phyloP scores from a whole-genome alignment of 2,113 vertebrate genomes.

The Chionodraco myersi region DNA sequence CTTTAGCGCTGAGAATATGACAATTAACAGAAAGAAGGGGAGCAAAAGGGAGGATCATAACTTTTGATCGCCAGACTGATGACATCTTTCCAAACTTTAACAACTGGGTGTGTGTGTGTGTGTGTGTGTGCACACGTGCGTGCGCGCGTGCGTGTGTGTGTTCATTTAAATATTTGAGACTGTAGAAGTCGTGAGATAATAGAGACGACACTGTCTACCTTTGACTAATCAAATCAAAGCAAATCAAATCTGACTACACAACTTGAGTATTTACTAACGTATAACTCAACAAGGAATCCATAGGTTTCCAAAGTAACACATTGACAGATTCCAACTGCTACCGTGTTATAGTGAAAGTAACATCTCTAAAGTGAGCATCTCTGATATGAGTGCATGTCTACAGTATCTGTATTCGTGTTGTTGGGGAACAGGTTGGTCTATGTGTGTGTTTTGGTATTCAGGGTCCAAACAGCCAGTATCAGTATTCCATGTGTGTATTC shows the following conservation, averaged over 20 bases:
- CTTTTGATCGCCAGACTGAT: neutral
- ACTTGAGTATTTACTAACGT: too few relatives aligned
- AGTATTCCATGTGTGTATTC: slow-evolving; percentile 68
- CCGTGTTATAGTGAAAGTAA: too few relatives aligned
- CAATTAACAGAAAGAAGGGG: slow-evolving; percentile 41
- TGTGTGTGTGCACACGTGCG: neutral
- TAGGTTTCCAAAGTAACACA: too few relatives aligned
- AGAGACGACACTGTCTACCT: too few relatives aligned
- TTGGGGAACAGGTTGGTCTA: neutral
- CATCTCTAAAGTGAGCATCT: too few relatives aligned
- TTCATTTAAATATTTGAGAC: slow-evolving; percentile 1
- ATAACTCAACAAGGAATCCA: too few relatives aligned
- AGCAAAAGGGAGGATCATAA: neutral
- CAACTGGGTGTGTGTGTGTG: neutral
- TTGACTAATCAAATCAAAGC: too few relatives aligned
- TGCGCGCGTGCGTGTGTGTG: neutral
- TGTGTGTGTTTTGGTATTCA: slow-evolving; percentile 53
- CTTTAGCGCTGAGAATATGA: slow-evolving; percentile 51
- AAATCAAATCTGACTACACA: too few relatives aligned
- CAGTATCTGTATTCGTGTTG: neutral
- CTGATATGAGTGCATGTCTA: neutral
- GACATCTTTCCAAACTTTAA: slow-evolving; percentile 16
- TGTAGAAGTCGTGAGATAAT: too few relatives aligned
- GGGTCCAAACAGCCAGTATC: slow-evolving; percentile 42
- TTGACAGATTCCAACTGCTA: too few relatives aligned